Evolutionary conservation across 2,888 invertebrate species (phyloP).

Genomic region (Xylota segnis): DNA sequence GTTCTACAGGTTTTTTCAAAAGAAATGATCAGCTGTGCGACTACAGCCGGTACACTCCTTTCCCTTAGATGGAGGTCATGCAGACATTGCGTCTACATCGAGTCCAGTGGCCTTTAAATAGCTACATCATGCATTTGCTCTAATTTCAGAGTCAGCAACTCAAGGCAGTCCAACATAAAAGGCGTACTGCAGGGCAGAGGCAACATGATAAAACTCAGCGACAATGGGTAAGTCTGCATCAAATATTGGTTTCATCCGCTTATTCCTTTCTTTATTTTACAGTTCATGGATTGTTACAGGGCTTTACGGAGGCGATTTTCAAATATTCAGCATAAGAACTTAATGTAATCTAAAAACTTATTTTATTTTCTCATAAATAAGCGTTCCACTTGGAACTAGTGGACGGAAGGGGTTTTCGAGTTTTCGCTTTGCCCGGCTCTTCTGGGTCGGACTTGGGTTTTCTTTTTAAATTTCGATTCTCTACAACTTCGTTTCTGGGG

Average conservation of each 20-base stretch:
- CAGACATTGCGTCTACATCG: no score
- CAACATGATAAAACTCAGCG: constrained; percentile 82
- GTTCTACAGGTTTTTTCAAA: no score
- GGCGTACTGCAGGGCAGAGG: constrained; percentile 82
- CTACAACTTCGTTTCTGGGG: background rate
- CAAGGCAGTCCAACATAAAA: constrained; percentile 80
- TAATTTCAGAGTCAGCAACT: constrained; percentile 79
- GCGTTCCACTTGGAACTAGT: constrained; percentile 1
- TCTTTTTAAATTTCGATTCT: background rate
- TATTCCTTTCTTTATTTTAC: constrained; percentile 73
- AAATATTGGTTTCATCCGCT: background rate
- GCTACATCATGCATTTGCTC: background rate
- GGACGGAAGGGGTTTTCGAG: background rate
- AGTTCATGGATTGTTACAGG: constrained; percentile 83
- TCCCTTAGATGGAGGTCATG: no score
- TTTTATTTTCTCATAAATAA: background rate
- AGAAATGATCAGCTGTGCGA: no score
- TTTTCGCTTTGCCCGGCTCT: background rate
- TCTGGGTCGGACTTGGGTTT: background rate
- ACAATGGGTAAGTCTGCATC: constrained; percentile 81
- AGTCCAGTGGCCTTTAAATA: no score
- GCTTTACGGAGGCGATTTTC: constrained; percentile 81
- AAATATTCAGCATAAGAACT: constrained; percentile 81
- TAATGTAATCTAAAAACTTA: constrained; percentile 20
- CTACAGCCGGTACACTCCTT: no score